Evolutionary conservation across 2,888 invertebrate species (phyloP).

Genomic region (Temnothorax rugatulus): DNA sequence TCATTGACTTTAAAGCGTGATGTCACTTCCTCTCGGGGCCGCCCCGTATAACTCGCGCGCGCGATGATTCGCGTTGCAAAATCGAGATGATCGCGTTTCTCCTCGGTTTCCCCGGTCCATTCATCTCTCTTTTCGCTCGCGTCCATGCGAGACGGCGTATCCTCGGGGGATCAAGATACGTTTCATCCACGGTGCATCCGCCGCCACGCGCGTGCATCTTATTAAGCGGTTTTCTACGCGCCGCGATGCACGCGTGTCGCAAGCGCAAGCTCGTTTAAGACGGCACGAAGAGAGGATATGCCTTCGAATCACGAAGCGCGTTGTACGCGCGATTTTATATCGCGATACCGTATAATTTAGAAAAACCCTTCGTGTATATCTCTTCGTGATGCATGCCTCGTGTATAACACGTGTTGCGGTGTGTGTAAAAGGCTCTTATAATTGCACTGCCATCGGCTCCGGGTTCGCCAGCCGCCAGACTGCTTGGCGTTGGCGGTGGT

Average conservation of each 20-base stretch:
- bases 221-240: constrained; percentile 40
- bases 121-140: constrained; percentile 64
- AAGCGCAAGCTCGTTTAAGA: constrained; percentile 25
- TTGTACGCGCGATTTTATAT: constrained; percentile 33
- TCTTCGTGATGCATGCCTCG: constrained; percentile 10
- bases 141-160: constrained; percentile 51
- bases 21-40: constrained; percentile 41
- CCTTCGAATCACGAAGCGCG: constrained; percentile 36
- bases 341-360: constrained; percentile 12
- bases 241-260: constrained; percentile 39
- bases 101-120: constrained; percentile 63
- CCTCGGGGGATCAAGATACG: constrained; percentile 55
- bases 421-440: constrained; percentile 43
- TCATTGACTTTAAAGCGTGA: constrained; percentile 7
- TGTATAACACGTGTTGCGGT: constrained; percentile 57
- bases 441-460: constrained; percentile 55
- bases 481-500: constrained; percentile 80
- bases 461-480: constrained; percentile 73
- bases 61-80: constrained; percentile 7
- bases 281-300: background rate
- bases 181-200: constrained; percentile 43
- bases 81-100: constrained; percentile 49
- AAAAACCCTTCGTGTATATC: background rate
- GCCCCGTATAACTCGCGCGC: constrained; percentile 31
- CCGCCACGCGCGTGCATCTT: constrained; percentile 43